Base-by-base conservation (phyloP, 2,113 vertebrate genomes). In the Gymnarchus niloticus region DNA sequence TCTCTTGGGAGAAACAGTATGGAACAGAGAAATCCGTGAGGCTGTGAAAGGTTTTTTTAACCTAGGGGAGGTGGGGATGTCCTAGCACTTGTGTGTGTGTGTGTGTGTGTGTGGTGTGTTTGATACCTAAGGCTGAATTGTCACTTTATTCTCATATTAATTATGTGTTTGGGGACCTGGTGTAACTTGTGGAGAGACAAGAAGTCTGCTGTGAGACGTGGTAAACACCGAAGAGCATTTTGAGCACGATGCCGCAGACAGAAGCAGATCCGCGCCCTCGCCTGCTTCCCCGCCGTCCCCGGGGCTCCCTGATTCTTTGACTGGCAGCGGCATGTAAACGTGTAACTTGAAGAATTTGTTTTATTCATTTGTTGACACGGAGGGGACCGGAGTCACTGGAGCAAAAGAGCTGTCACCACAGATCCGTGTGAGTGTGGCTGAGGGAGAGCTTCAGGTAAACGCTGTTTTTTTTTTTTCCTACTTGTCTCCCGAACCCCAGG, bases 1-100 rank as follows among this genome's bases (percentile, higher is more conserved):
- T 59, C 84, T 19, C 78, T 41, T 69, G 84, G 61, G 81, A 85
- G 10, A 41, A 54, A 82, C 56, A 12, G 73, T 85, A 69, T 87
- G 82, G 86, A 80, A 44, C 85, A 78, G 69, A 52, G 82, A 80
- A 37, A 51, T 51, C 85, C 87, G 85, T 88, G 86, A 88, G 83
- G 84, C 56, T 81, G 46, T 46, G 56, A 73, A 61, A 28, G 23
- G 25, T 76, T 52, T 87, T 84, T 83, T 49, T 76, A 85, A 23
- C 69, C 83, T 37, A n/a, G 46, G 14, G n/a, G 59, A 21, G 78
- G 37, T 82, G 51, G 48, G 59, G 6, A 19, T 56, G 33, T 12
- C 12, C 19, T 49, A 28, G 61, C 4, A 9, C 23, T 25, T 17
- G 65, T 76, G 61, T 41, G 8, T 41, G n/a, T 51, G 23, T 65